Conservation (phyloP, 2,113 vertebrate species). For the Phylloscopus trochiloides region DNA sequence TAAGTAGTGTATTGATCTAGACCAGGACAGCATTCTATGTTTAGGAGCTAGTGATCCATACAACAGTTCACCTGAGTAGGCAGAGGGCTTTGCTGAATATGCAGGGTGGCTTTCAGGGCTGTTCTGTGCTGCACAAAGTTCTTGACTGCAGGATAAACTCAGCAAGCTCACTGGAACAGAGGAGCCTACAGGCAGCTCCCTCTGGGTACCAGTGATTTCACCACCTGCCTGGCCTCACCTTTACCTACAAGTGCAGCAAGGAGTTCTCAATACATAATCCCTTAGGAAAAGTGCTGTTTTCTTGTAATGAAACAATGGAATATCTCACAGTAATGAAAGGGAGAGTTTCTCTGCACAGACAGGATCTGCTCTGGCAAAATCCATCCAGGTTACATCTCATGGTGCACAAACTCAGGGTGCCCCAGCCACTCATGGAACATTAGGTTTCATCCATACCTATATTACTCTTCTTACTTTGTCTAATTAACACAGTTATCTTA, state of each 20-base stretch:
- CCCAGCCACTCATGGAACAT: neutral
- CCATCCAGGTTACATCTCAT: rapidly evolving
- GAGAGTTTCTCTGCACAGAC: neutral
- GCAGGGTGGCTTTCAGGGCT: neutral
- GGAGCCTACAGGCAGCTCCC: neutral
- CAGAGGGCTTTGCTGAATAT: neutral
- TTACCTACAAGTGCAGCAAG: neutral
- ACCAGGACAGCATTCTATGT: neutral
- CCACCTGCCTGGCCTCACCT: neutral
- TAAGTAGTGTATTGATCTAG: neutral
- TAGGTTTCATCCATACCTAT: neutral
- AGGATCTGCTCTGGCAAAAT: neutral
- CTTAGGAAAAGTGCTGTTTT: neutral
- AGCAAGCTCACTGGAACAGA: neutral
- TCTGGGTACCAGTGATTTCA: too few species aligned
- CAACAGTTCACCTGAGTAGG: neutral
- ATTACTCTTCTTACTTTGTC: neutral
- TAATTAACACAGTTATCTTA: neutral
- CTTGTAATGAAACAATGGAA: neutral
- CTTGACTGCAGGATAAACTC: neutral
- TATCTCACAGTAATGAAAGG: neutral
- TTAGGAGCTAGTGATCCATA: neutral
- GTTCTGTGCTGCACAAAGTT: neutral
- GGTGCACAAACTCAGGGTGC: neutral
- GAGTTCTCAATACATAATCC: neutral